Evolutionary conservation across 2,888 invertebrate genomes (phyloP).

Genomic region (Latrodectus elegans): DNA sequence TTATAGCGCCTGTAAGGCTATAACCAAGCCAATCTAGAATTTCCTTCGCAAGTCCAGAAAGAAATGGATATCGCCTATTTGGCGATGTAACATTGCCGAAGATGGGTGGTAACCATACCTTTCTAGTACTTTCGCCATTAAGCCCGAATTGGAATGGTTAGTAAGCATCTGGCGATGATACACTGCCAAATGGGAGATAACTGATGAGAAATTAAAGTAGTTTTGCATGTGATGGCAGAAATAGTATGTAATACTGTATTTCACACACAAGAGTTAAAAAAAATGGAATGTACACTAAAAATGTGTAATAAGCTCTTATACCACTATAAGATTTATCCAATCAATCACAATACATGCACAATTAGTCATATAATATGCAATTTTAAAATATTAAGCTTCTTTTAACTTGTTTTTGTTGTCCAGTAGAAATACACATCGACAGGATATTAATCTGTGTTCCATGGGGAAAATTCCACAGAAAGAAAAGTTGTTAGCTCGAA

Average conservation of each 20-base stretch:
- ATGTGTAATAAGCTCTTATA: slow-evolving; percentile 70
- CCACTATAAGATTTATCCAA: slow-evolving; percentile 69
- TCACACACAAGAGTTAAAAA: slow-evolving; percentile 53
- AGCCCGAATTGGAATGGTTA: too few species aligned
- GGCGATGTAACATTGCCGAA: too few species aligned
- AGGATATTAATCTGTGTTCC: slow-evolving; percentile 55
- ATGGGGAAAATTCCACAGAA: slow-evolving; percentile 31
- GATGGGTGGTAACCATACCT: too few species aligned
- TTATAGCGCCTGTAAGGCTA: slow-evolving; percentile 34
- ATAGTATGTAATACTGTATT: slow-evolving; percentile 61
- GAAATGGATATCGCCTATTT: too few species aligned
- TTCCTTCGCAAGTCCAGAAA: too few species aligned
- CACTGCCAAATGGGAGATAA: too few species aligned
- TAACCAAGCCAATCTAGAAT: neutral
- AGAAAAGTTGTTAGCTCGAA: slow-evolving; percentile 55
- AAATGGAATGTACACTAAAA: slow-evolving; percentile 70
- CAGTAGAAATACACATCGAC: slow-evolving; percentile 65
- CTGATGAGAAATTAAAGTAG: slow-evolving; percentile 24
- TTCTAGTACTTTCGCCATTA: too few species aligned
- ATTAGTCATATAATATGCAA: slow-evolving; percentile 68
- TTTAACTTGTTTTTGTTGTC: slow-evolving; percentile 41
- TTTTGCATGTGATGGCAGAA: slow-evolving; percentile 61
- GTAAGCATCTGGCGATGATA: too few species aligned
- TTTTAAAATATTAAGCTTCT: slow-evolving; percentile 69
- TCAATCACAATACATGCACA: slow-evolving; percentile 66